Evolutionary conservation across 2,797 vertebrate genomes (phyloP), one percentile per base, ranked within the genome.

Genomic region (Erpetoichthys calabaricus): DNA sequence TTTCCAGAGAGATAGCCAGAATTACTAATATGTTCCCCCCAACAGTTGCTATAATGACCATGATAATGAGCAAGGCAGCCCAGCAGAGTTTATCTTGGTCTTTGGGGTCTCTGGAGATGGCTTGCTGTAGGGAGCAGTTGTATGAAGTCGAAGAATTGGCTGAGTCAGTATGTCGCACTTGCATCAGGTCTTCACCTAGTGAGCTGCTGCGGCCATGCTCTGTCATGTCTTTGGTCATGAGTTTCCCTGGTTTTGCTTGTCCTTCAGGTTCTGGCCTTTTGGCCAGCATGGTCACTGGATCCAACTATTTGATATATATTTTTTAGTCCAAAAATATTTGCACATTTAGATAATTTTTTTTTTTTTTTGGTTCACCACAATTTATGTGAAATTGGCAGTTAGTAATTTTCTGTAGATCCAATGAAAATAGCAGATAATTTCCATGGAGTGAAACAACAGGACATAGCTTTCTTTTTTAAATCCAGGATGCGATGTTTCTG

Each of bases 11-110:
- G 45, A 99, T 91, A 0, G 96, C 95, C 58, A 99, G 74, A 70
- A 99, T 99, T 63, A 99, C 96, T 8, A 99, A 86, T 67, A 97
- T 92, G 67, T 99, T 99, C 5, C 96, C 96, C 43, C 90, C 93
- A 0, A 99, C 89, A 7, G 96, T 98, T 59, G 94, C 94, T 58
- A 97, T 84, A 73, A 98, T 98, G 66, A 96, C 87, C 74, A 88
- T 70, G 51, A 97, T 65, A 5, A 91, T 90, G 65, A 97, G 85
- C 64, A 99, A 60, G 3, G 92, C 89, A 6, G 87, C 84, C 96
- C 95, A 98, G 53, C 68, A 80, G 45, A 86, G 79, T 61, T 69
- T 65, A 61, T 61, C 55, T 60, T 57, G 73, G 5, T 1, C 45
- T 45, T 65, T 69, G 59, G 57, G 62, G 65, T 59, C 47, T 63